These are phyloP conservation scores for Hippasteria phrygiana DNA, from an alignment of 53 echinoderm and acorn worm genomes.

Conservation along the genomic window DNA sequence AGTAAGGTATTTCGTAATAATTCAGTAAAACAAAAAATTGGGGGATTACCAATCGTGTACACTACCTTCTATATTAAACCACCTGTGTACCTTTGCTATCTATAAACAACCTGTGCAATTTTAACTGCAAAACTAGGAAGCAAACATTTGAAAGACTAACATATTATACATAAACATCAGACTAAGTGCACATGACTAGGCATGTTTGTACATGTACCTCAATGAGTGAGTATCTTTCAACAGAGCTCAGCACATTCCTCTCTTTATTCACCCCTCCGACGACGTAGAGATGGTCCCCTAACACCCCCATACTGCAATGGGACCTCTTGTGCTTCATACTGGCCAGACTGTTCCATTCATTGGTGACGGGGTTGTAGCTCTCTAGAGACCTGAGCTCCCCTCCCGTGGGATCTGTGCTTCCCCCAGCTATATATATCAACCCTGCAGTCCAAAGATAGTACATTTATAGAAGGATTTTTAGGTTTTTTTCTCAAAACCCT, in stretches of 20 bases:
- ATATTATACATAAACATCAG: neutral
- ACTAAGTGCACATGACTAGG: neutral
- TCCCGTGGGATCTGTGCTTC: constrained; percentile 77
- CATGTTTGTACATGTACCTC: constrained; percentile 63
- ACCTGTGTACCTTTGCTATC: too few relatives aligned
- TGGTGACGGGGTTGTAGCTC: constrained; percentile 91
- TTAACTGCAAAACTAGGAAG: too few relatives aligned
- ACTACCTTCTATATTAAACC: too few relatives aligned
- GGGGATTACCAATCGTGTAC: too few relatives aligned
- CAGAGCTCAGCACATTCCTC: constrained; percentile 80
- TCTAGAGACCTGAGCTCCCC: constrained; percentile 80
- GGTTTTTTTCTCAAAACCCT: too few relatives aligned
- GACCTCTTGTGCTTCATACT: constrained; percentile 86
- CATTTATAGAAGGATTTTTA: too few relatives aligned
- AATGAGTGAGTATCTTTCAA: constrained; percentile 82
- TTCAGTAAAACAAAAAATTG: too few relatives aligned
- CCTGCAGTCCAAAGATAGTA: constrained; percentile 65
- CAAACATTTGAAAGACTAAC: too few relatives aligned
- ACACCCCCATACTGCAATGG: constrained; percentile 76
- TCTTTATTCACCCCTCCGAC: constrained; percentile 88
- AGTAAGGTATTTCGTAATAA: too few relatives aligned
- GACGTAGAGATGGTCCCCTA: constrained; percentile 85
- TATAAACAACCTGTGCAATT: too few relatives aligned
- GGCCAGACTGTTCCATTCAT: constrained; percentile 86
- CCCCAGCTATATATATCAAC: constrained; percentile 86